Base-by-base conservation (phyloP, 2,797 vertebrate genomes). In the Melanotaenia pygmaea region DNA sequence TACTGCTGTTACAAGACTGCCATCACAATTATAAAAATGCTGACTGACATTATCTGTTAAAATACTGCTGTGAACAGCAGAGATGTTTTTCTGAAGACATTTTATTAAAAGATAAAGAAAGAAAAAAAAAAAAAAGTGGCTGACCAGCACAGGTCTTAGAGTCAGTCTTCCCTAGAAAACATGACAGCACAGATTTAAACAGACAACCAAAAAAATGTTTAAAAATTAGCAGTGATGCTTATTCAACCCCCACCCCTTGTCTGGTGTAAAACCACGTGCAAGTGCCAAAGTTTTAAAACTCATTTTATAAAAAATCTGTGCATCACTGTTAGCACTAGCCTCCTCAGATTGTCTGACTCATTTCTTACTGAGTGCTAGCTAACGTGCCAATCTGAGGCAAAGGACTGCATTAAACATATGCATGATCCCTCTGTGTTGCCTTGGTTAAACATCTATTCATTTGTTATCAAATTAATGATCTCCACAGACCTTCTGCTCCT, bases 351-450 rank as follows among this genome's bases (percentile, higher is more conserved):
- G 72, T 86, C 79, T 81, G 68, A 82, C 68, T 79, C 80, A 82
- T 84, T 77, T 74, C 75, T 82, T 54, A 85, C 85, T 65, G 68
- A 87, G 76, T 3, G 61, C 84, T 77, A 64, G 77, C 86, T 73
- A 82, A 76, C 67, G 80, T 85, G 81, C 88, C 88, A 88, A 76
- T 68, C 70, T 61, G 26, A 84, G 6, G 72, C 13, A 2, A 81
- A 79, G 61, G 74, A 90, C 84, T 90, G 83, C 81, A 84, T 89
- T 80, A 37, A 80, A 89, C 76, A 78, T 73, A 65, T 88, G 87
- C 91, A 91, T 88, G 91, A 80, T 82, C 82, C 87, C 78, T 83
- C 72, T 84, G 77, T 88, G 77, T 88, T 86, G 86, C 89, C 90
- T 93, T 76, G 81, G 81, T 87, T 90, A 91, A 51, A 80, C 56